Conservation (phyloP, 2,888 invertebrate genomes). For the Meliscaeva auricollis region DNA sequence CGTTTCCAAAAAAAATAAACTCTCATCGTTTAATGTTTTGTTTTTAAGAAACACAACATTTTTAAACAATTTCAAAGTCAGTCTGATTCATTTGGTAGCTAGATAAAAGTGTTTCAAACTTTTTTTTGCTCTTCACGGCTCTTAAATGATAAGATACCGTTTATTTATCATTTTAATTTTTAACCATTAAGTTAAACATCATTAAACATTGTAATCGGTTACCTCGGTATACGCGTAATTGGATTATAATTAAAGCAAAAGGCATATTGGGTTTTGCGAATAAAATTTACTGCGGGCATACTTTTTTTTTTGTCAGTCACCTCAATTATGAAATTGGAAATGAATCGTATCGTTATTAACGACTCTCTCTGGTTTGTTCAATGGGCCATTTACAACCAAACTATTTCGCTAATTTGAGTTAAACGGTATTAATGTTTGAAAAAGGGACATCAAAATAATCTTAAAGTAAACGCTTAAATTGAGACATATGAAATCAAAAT, state of each 20-base stretch:
- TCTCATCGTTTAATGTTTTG: not conserved
- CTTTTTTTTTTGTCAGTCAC: not conserved
- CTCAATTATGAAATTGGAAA: not conserved
- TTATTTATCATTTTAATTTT: slow-evolving; percentile 10
- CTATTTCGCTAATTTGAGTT: no score
- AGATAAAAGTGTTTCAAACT: not conserved
- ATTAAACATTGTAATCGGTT: not conserved
- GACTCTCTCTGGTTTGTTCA: no score
- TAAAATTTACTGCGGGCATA: not conserved
- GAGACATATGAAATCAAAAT: no score
- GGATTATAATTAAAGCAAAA: not conserved
- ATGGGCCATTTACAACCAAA: no score
- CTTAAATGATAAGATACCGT: not conserved
- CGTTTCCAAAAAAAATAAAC: slow-evolving; percentile 1
- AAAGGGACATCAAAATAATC: no score
- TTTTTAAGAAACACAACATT: not conserved
- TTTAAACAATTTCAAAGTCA: not conserved
- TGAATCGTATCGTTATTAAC: no score
- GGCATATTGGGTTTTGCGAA: not conserved
- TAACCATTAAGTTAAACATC: slow-evolving; percentile 1
- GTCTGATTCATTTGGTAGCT: not conserved
- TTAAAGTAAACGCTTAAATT: no score
- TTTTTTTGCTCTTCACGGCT: not conserved
- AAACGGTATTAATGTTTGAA: no score
- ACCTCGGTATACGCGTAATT: not conserved